Evolutionary conservation across 2,797 vertebrate species (phyloP), one percentile per base, ranked within the genome.

Genomic region (Pseudomugil gertrudae): DNA sequence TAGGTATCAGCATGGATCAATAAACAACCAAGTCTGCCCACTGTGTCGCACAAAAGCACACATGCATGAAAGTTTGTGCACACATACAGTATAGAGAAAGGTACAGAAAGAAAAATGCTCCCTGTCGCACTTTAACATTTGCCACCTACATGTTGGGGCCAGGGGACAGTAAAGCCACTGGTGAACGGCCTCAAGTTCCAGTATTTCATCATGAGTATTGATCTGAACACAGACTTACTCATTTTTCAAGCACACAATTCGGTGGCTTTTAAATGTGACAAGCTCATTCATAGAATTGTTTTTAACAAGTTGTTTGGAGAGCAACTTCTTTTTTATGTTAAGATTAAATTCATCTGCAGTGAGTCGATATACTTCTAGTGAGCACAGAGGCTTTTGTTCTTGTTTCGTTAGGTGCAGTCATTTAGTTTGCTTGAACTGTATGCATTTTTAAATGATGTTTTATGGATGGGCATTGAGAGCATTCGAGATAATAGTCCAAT

Each of bases 1-100:
- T 54, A 55, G 67, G 73, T 59, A 78, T 87, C 66, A 54, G 72
- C 74, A 55, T 21, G 21, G 63, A 90, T 92, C 86, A 30, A 88
- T 92, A 64, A 1, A 13, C 69, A 9, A n/a, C 65, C 57, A 69
- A 21, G 51, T 66, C 47, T 10, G 5, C 64, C 71, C 11, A 33
- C 75, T 66, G 78, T 1, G 63, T 15, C 0, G 21, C 14, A 85
- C 67, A 84, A 75, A 72, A 30, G 48, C 57, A 52, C 52, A 57
- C 64, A 63, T 26, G 11, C 51, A 65, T 33, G n/a, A 56, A 62
- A 58, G 59, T 52, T 55, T 66, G 57, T 32, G 62, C 9, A 9
- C 36, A 76, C 65, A n/a, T 32, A 43, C 64, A 57, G 40, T 61
- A 53, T 29, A 48, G 50, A 27, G 55, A 64, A 21, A 9, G 11